Percentiles rank a stretch among this genome's conserved stretches.
Evolutionary conservation across 1,140 invertebrate genomes (phyloP).

Genomic region (Zophobas morio): DNA sequence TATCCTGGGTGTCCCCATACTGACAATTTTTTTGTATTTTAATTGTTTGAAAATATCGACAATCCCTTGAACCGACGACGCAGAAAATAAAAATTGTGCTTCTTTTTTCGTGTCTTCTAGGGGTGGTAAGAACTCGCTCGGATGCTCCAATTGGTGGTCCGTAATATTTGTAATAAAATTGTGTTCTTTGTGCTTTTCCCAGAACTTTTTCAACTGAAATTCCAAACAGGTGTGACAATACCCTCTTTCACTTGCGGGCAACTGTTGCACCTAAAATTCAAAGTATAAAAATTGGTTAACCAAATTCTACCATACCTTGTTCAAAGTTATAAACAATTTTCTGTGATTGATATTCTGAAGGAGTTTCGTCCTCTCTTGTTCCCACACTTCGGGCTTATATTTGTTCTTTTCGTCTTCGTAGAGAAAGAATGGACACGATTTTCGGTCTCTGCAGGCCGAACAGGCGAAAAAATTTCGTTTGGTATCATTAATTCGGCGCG

Average conservation of each 20-base stretch:
- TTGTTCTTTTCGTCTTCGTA: conserved; percentile 70
- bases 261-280: conserved; percentile 66
- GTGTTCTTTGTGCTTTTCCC: conserved; percentile 70
- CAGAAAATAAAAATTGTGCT: conserved; percentile 83
- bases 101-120: conserved; percentile 78
- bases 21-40: conserved; percentile 78
- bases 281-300: conserved; percentile 40
- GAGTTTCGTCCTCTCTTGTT: conserved; percentile 69
- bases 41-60: conserved; percentile 70
- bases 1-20: conserved; percentile 84
- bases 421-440: conserved; percentile 80
- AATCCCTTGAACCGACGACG: conserved; percentile 72
- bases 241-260: conserved; percentile 66
- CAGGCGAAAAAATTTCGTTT: conserved; percentile 79
- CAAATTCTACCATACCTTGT: conserved; percentile 64
- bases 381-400: conserved; percentile 69
- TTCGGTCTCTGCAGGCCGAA: conserved; percentile 83
- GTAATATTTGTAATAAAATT: conserved; percentile 67
- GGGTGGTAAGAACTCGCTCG: conserved; percentile 74
- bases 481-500: conserved; percentile 64
- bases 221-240: conserved; percentile 78
- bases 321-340: conserved; percentile 70
- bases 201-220: conserved; percentile 70
- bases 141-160: conserved; percentile 70
- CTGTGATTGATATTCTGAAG: conserved; percentile 69